Evolutionary conservation across 2,113 vertebrate genomes (phyloP), one percentile per base, ranked within the genome.

Genomic region (Gallinago undulata): DNA sequence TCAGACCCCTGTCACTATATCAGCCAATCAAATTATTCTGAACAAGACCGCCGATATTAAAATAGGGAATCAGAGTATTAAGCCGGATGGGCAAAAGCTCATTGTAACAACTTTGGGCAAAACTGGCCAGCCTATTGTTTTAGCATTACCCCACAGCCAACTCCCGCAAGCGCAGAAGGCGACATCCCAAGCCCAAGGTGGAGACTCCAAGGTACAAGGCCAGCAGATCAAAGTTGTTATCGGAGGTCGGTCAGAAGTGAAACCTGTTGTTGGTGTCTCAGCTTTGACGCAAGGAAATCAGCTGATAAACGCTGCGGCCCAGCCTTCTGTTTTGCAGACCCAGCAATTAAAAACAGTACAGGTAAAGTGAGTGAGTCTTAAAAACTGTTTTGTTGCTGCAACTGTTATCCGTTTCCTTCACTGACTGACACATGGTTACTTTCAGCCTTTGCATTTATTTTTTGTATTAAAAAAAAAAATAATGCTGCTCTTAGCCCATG

Each of bases 341-440:
- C 99, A 99, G 97, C 99, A 99, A 95, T 98, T 99, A 94, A 99
- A 99, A 98, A 98, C 99, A 64, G 98, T 99, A 31, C 99, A 99
- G 99, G 99, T 99, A 98, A 98, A 97, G 91, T 91, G 60, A 78
- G 19, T 73, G 89, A 35, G 0, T 79, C 63, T 87, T 76, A 27
- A 92, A 94, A 76, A 45, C 35, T 4, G 12, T 89, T 89, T 50
- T 97, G 68, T 95, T 94, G 82, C 83, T 93, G 87, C 94, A 45
- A 1, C 74, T 96, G 91, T 94, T 97, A 96, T 67, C 73, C 4
- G 1, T 85, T 93, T 91, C 69, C 43, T 75, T 90, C 45, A 22
- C 67, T 90, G 83, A n/a, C 19, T 78, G 64, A 53, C 80, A 57
- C 30, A 16, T 4, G 5, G 41, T 90, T 94, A 86, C 89, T 91